These are phyloP conservation scores for Sinocyclocheilus anophthalmus DNA, from an alignment of 2,113 vertebrate genomes.

Conservation along the genomic window DNA sequence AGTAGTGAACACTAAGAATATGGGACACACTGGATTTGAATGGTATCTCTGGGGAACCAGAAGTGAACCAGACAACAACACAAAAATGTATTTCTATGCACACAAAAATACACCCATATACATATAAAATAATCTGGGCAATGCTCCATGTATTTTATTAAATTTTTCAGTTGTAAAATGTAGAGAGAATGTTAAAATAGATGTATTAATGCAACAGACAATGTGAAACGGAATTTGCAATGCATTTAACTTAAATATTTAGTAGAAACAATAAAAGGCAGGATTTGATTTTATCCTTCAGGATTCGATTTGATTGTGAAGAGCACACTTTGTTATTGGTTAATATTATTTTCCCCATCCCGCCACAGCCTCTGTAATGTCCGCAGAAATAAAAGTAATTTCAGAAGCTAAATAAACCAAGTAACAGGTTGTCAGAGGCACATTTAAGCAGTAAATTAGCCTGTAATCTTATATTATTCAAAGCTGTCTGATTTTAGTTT, in stretches of 20 bases:
- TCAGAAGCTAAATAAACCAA: neutral
- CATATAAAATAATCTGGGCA: constrained; percentile 30
- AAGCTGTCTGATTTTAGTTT: neutral
- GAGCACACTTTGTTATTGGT: neutral
- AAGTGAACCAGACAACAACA: constrained; percentile 63
- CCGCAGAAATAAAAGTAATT: neutral
- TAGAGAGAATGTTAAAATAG: neutral
- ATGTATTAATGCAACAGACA: neutral
- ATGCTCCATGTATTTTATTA: neutral
- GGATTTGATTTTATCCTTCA: neutral
- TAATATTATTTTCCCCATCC: neutral
- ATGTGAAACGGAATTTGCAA: neutral
- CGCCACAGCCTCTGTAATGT: neutral
- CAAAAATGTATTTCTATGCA: constrained; percentile 50
- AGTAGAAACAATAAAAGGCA: neutral
- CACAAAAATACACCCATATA: constrained; percentile 50
- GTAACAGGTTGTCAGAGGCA: neutral
- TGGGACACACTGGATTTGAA: constrained; percentile 66
- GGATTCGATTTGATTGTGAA: constrained; percentile 1
- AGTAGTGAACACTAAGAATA: constrained; percentile 58
- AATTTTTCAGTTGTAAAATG: neutral
- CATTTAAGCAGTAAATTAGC: neutral
- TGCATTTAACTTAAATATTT: neutral
- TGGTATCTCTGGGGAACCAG: constrained; percentile 65
- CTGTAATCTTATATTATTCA: neutral